Evolutionary conservation across 1,140 invertebrate species (phyloP).

Genomic region (Phortica variegata): DNA sequence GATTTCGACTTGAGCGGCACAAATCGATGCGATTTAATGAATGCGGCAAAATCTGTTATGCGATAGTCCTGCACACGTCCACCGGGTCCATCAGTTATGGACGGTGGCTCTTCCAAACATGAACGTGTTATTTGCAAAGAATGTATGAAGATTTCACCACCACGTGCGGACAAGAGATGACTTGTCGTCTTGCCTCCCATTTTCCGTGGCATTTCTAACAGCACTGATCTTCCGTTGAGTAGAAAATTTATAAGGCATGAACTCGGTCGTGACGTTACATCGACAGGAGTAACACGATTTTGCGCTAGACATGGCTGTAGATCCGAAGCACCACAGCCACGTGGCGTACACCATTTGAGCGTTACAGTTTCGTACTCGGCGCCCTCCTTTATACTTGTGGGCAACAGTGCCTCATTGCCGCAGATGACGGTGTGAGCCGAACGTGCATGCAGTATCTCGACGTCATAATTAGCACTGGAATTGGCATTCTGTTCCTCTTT

Average conservation of each 20-base stretch:
- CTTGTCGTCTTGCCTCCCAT: slow-evolving; percentile 85
- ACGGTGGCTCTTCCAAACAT: slow-evolving; percentile 91
- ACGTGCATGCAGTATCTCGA: slow-evolving; percentile 89
- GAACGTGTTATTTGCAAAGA: slow-evolving; percentile 82
- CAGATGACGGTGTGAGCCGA: slow-evolving; percentile 80
- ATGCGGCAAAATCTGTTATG: slow-evolving; percentile 78
- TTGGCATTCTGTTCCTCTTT: slow-evolving; percentile 98
- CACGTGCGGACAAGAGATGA: slow-evolving; percentile 90
- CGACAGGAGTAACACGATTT: slow-evolving; percentile 90
- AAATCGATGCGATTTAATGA: slow-evolving; percentile 84
- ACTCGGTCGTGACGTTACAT: slow-evolving; percentile 92
- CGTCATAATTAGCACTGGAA: slow-evolving; percentile 97
- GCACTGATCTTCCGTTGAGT: slow-evolving; percentile 88
- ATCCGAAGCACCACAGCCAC: slow-evolving; percentile 75
- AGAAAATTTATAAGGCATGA: slow-evolving; percentile 96
- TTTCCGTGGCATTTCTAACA: slow-evolving; percentile 90
- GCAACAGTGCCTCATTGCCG: slow-evolving; percentile 61
- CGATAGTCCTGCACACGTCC: slow-evolving; percentile 93
- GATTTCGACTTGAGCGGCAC: slow-evolving; percentile 65
- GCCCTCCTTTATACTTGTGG: slow-evolving; percentile 60
- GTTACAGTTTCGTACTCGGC: slow-evolving; percentile 71
- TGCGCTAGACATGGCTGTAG: slow-evolving; percentile 79
- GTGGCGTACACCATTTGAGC: slow-evolving; percentile 93
- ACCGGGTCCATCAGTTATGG: slow-evolving; percentile 90
- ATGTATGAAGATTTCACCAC: slow-evolving; percentile 95